phyloP scores from a whole-genome alignment of 2,113 vertebrate genomes.

The Mesembrinibis cayennensis region DNA sequence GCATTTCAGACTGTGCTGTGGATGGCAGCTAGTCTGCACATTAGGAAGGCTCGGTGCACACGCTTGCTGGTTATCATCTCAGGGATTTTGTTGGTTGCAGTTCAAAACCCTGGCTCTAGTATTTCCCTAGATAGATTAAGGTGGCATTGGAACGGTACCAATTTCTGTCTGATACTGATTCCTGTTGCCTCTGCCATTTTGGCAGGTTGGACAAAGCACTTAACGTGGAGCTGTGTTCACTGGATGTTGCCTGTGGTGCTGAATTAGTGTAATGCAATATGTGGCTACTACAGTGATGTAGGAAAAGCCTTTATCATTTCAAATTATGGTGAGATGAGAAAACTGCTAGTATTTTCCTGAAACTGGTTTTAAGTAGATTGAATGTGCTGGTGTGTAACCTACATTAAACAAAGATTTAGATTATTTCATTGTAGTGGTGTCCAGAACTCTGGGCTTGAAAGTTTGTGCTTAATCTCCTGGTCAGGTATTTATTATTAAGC shows the following conservation, averaged over 20 bases:
- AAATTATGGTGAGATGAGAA: background rate
- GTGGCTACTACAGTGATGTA: background rate
- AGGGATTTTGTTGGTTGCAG: background rate
- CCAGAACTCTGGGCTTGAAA: background rate
- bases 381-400: background rate
- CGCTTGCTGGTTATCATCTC: background rate
- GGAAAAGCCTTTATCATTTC: background rate
- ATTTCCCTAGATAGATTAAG: background rate
- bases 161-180: background rate
- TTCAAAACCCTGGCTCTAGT: background rate
- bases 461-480: background rate
- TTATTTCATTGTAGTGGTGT: background rate
- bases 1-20: background rate
- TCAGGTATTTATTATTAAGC: background rate
- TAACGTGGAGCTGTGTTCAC: background rate
- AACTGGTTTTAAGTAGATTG: background rate
- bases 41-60: background rate
- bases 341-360: background rate
- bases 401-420: background rate
- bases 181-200: background rate
- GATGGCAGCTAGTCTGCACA: rapidly evolving
- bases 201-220: background rate
- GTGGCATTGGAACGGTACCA: background rate
- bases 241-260: background rate
- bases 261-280: background rate